Evolutionary conservation across 2,797 vertebrate genomes (phyloP).

Genomic region (Eleutherodactylus coqui): DNA sequence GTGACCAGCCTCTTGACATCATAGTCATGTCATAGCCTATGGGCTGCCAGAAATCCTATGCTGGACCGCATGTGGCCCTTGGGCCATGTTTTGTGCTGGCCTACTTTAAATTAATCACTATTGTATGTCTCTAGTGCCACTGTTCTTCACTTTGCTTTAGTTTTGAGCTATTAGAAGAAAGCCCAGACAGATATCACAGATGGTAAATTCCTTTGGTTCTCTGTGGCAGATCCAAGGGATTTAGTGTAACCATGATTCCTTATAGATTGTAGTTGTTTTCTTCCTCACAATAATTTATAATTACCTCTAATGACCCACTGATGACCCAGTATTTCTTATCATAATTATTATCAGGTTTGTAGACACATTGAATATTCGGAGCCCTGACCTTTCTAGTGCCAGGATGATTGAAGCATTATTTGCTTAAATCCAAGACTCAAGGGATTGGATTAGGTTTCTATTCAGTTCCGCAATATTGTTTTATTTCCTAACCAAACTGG

Average conservation of each 20-base stretch:
- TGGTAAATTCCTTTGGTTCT: background rate
- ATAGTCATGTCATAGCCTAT: too few species aligned
- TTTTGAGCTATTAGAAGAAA: background rate
- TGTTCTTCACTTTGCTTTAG: background rate
- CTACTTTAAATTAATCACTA: too few species aligned
- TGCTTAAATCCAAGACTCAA: slow-evolving; percentile 27
- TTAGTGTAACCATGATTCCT: background rate
- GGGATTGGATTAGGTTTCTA: slow-evolving; percentile 29
- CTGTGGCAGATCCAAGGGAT: background rate
- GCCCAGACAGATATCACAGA: background rate
- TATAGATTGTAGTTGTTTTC: background rate
- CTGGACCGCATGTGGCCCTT: too few species aligned
- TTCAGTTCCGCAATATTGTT: background rate
- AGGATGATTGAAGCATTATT: slow-evolving; percentile 14
- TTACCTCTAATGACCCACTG: background rate
- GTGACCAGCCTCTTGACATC: too few species aligned
- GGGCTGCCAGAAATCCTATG: too few species aligned
- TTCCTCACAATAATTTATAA: background rate
- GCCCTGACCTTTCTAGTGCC: background rate
- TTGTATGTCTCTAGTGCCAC: background rate
- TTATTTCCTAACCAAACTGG: slow-evolving; percentile 11
- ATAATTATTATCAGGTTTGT: background rate
- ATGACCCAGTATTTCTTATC: background rate
- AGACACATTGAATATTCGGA: background rate
- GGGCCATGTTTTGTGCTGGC: too few species aligned